These are phyloP conservation scores for Myotis vivesi DNA, from an alignment of 2,797 vertebrate species.

Conservation along the genomic window DNA sequence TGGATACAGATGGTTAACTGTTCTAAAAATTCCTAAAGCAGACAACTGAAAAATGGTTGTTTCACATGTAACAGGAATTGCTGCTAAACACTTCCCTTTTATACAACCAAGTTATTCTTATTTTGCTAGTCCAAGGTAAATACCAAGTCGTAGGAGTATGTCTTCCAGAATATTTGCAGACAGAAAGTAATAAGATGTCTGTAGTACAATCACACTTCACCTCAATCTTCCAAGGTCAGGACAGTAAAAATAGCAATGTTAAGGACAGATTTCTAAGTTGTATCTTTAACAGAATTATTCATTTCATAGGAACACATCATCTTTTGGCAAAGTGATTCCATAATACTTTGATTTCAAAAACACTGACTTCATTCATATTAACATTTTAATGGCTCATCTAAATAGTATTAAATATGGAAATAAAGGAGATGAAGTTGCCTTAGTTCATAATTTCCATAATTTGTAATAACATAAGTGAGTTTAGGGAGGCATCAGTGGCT, in stretches of 20 bases:
- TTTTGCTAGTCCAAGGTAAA: conserved; percentile 38
- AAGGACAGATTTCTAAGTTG: neutral
- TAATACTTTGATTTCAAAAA: neutral
- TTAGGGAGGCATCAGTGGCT: neutral
- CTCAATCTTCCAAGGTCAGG: neutral
- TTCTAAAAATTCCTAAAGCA: neutral
- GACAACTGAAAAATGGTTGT: conserved; percentile 9
- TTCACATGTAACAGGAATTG: conserved; percentile 4
- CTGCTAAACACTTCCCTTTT: conserved; percentile 39
- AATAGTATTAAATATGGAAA: neutral
- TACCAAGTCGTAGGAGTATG: neutral
- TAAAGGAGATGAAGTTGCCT: neutral
- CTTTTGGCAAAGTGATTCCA: conserved; percentile 7
- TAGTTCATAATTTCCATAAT: neutral
- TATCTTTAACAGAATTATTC: neutral
- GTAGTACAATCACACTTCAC: neutral
- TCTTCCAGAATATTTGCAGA: conserved; percentile 40
- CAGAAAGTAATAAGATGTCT: conserved; percentile 32
- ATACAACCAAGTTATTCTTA: conserved; percentile 46
- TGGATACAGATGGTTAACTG: neutral
- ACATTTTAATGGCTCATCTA: conserved; percentile 8
- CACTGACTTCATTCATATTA: neutral
- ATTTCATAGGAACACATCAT: conserved; percentile 9
- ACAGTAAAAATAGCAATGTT: neutral
- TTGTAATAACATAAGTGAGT: neutral